Evolutionary conservation across 1,140 invertebrate genomes (phyloP).

Genomic region (Ceratosolen fusciceps): DNA sequence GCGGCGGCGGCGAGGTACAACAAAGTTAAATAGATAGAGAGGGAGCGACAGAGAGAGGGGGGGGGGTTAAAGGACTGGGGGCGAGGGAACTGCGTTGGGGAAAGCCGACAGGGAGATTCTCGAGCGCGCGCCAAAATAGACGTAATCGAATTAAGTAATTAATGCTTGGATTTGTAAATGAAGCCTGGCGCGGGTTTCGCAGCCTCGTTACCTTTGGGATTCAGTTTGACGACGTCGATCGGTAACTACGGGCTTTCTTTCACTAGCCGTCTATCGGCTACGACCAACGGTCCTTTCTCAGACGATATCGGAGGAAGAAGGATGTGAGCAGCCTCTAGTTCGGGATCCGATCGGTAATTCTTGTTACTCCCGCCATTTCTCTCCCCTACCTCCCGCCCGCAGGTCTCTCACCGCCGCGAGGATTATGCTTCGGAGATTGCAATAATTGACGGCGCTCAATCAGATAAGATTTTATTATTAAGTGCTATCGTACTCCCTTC

Average conservation of each 20-base stretch:
- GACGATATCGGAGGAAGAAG: not conserved
- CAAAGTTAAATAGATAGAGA: too few relatives aligned
- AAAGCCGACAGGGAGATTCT: slow-evolving; percentile 31
- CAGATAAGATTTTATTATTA: slow-evolving; percentile 29
- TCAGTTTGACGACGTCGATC: slow-evolving; percentile 1
- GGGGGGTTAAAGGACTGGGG: not conserved
- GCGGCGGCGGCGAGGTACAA: not conserved
- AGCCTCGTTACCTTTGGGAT: slow-evolving; percentile 20
- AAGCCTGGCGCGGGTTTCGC: slow-evolving; percentile 16
- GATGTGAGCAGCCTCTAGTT: not conserved
- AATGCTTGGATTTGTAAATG: slow-evolving; percentile 51
- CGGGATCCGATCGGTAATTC: slow-evolving; percentile 26
- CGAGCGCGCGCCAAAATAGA: slow-evolving; percentile 30
- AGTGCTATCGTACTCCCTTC: slow-evolving; percentile 18
- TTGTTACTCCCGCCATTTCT: not conserved
- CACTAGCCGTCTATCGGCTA: not conserved
- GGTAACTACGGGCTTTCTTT: slow-evolving; percentile 11
- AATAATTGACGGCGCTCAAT: not conserved
- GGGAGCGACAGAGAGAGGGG: not conserved
- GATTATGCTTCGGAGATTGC: slow-evolving; percentile 12
- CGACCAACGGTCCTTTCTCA: not conserved
- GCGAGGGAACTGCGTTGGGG: not conserved
- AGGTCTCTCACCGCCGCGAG: too few relatives aligned
- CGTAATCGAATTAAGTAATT: slow-evolving; percentile 51
- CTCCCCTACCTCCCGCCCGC: too few relatives aligned